Base-by-base conservation (phyloP, 2,113 vertebrate genomes). In the Tetrax tetrax region DNA sequence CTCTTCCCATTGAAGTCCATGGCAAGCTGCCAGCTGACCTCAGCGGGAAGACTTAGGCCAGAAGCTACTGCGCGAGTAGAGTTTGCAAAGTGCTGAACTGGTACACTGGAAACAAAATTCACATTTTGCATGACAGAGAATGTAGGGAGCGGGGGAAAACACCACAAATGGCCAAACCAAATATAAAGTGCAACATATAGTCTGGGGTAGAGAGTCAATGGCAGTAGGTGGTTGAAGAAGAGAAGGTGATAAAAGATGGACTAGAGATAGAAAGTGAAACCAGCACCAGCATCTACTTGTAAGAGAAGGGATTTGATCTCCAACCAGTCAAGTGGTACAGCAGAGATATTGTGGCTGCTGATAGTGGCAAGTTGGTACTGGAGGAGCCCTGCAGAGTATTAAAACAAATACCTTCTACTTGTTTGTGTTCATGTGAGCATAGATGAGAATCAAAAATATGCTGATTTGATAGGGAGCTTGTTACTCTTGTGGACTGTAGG, bases 1-100 rank as follows among this genome's bases (percentile, higher is more conserved):
- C 7, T 95, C 65, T 95, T 95, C 91, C 95, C 50, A 50, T 70
- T 84, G 80, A 87, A 87, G 37, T 27, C 41, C 84, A 47, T 89
- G 94, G 95, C 60, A 4, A 91, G 41, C 83, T 89, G 94, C 83
- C 94, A 95, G 57, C n/a, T 76, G 80, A 84, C 90, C 92, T 92
- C 76, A 82, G 61, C 78, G 72, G 82, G 79, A 96, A 86, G 54
- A 27, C 43, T 87, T 80, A 29, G 45, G 48, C 38, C 83, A 90
- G 53, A 56, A 94, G 85, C 95, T 96, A 84, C 96, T 85, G 94
- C 94, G n/a, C 21, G 76, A 89, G 53, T 19, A 65, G 72, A 75
- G 90, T 64, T 83, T 8, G 0, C 20, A 57, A 82, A 90, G 54
- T 83, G 41, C 66, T 65, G 86, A 90, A 51, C 10, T 5, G 8